These are phyloP conservation scores for Xiphydria camelus DNA, from an alignment of 2,888 invertebrate species.

Conservation along the genomic window DNA sequence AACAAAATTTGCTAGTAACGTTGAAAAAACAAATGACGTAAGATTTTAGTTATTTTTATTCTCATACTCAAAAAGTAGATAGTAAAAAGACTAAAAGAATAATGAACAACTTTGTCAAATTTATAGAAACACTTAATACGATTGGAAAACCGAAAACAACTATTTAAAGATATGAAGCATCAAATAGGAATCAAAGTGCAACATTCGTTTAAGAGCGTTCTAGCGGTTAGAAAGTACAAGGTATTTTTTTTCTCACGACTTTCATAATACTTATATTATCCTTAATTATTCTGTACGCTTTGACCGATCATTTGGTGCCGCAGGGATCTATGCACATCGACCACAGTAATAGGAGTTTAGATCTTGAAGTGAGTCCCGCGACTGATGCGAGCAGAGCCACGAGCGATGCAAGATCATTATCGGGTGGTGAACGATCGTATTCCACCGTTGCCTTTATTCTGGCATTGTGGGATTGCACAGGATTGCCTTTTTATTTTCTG, in stretches of 20 bases:
- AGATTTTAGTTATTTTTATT: slow-evolving; percentile 17
- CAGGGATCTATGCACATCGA: slow-evolving; percentile 65
- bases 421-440: slow-evolving; percentile 95
- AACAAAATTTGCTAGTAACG: slow-evolving; percentile 30
- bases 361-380: slow-evolving; percentile 62
- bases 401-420: slow-evolving; percentile 71
- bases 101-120: background rate
- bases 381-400: slow-evolving; percentile 58
- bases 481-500: slow-evolving; percentile 89
- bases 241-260: no score
- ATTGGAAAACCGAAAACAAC: slow-evolving; percentile 43
- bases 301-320: no score
- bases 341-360: slow-evolving; percentile 57
- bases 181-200: slow-evolving; percentile 54
- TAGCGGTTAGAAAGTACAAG: slow-evolving; percentile 64
- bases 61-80: background rate
- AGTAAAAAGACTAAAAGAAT: background rate
- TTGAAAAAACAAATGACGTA: slow-evolving; percentile 37
- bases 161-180: slow-evolving; percentile 53
- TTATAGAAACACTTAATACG: slow-evolving; percentile 44
- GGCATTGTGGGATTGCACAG: slow-evolving; percentile 90
- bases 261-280: no score
- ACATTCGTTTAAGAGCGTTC: slow-evolving; percentile 61
- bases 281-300: no score
- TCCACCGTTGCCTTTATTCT: slow-evolving; percentile 93